These are phyloP conservation scores for Porphyrio hochstetteri DNA, from an alignment of 2,113 vertebrate genomes.

Conservation along the genomic window DNA sequence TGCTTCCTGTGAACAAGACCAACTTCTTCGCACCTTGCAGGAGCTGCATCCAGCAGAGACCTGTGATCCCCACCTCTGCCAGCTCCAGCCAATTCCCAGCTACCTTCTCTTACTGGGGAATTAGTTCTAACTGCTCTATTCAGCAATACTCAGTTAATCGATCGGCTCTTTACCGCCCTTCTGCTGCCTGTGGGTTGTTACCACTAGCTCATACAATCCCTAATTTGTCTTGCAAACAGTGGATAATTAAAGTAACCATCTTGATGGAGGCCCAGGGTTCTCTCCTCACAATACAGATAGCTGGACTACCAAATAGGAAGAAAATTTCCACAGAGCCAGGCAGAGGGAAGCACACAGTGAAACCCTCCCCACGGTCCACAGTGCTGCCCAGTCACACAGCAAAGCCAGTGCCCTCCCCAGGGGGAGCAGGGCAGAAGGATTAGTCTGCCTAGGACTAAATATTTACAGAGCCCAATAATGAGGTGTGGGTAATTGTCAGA, in stretches of 20 bases:
- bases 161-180: constrained; percentile 32
- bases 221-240: constrained; percentile 40
- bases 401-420: neutral
- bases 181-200: constrained; percentile 33
- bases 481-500: neutral
- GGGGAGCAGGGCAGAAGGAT: neutral
- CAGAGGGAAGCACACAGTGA: neutral
- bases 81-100: neutral
- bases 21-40: neutral
- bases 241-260: neutral
- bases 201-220: constrained; percentile 39
- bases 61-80: neutral
- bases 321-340: neutral
- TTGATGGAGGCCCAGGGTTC: neutral
- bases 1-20: neutral
- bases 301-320: neutral
- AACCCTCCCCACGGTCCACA: rapidly evolving
- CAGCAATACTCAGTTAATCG: constrained; percentile 50
- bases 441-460: neutral
- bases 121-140: constrained; percentile 19
- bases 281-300: neutral
- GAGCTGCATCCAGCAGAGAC: neutral
- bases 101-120: neutral
- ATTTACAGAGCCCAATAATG: neutral
- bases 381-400: neutral